Conservation (phyloP, 2,797 vertebrate genomes). For the Triplophysa yarkandensis region DNA sequence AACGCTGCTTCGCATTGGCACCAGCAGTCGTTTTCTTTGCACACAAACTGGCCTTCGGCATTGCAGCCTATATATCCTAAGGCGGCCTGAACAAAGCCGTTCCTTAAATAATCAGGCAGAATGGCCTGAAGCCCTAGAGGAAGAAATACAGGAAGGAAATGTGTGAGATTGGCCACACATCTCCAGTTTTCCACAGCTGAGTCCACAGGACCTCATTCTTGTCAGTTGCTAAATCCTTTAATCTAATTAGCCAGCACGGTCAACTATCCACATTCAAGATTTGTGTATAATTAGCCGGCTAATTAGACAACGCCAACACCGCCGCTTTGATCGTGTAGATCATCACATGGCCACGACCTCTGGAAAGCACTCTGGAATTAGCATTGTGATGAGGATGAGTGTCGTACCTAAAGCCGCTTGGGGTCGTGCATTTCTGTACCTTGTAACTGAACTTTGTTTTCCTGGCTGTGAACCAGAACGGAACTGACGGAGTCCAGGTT, state of each 20-base stretch:
- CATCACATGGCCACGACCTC: conserved; percentile 15
- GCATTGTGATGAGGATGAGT: background rate
- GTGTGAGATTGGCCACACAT: conserved; percentile 16
- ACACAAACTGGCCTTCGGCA: conserved; percentile 91
- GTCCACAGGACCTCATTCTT: background rate
- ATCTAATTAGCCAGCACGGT: conserved; percentile 31
- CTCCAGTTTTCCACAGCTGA: conserved; percentile 12
- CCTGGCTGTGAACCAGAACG: conserved; percentile 95
- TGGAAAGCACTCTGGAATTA: conserved; percentile 21
- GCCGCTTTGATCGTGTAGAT: conserved; percentile 24
- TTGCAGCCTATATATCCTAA: conserved; percentile 94
- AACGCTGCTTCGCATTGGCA: conserved; percentile 85
- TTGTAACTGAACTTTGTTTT: conserved; percentile 97
- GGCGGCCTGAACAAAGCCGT: conserved; percentile 90
- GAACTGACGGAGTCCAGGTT: conserved; percentile 99
- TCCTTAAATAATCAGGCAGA: conserved; percentile 86
- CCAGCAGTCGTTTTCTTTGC: conserved; percentile 91
- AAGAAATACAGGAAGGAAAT: background rate
- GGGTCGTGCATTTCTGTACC: conserved; percentile 71
- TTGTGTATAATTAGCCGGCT: conserved; percentile 31
- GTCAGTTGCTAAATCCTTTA: conserved; percentile 39
- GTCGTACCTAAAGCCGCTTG: background rate
- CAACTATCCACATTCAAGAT: conserved; percentile 41
- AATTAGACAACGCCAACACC: conserved; percentile 12
- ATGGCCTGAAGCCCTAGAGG: conserved; percentile 88